Conservation (phyloP, 2,888 invertebrate genomes). For the Ctena decussata region DNA sequence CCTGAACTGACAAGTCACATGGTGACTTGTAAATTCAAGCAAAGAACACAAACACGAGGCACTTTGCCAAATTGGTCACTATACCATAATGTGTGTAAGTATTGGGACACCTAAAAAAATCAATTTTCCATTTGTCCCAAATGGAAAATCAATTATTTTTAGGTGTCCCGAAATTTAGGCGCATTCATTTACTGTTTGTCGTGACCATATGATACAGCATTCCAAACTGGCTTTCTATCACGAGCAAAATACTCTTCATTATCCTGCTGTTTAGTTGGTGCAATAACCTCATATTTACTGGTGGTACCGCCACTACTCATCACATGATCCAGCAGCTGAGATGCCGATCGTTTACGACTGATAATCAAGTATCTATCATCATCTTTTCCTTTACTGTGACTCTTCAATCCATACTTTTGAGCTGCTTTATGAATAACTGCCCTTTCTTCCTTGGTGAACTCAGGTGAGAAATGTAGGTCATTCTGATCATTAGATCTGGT, state of each 20-base stretch:
- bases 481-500: conserved; percentile 80
- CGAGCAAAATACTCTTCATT: conserved; percentile 14
- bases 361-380: conserved; percentile 88
- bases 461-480: conserved; percentile 87
- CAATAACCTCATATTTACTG: conserved; percentile 88
- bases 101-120: too few relatives aligned
- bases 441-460: conserved; percentile 87
- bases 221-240: conserved; percentile 1
- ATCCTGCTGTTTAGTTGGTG: conserved; percentile 64
- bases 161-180: too few relatives aligned
- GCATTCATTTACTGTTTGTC: conserved; percentile 40
- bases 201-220: conserved; percentile 46
- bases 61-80: too few relatives aligned
- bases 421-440: conserved; percentile 86
- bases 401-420: conserved; percentile 88
- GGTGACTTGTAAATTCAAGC: too few relatives aligned
- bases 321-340: conserved; percentile 88
- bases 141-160: too few relatives aligned
- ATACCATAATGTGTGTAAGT: too few relatives aligned
- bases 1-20: too few relatives aligned
- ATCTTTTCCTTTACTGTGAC: conserved; percentile 88
- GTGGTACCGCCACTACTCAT: conserved; percentile 88
- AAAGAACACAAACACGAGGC: too few relatives aligned
- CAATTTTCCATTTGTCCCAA: too few relatives aligned
- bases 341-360: conserved; percentile 87